Percentiles rank a stretch among this genome's conserved stretches.
Evolutionary conservation across 2,797 vertebrate genomes (phyloP).

Genomic region (Pangasius djambal): DNA sequence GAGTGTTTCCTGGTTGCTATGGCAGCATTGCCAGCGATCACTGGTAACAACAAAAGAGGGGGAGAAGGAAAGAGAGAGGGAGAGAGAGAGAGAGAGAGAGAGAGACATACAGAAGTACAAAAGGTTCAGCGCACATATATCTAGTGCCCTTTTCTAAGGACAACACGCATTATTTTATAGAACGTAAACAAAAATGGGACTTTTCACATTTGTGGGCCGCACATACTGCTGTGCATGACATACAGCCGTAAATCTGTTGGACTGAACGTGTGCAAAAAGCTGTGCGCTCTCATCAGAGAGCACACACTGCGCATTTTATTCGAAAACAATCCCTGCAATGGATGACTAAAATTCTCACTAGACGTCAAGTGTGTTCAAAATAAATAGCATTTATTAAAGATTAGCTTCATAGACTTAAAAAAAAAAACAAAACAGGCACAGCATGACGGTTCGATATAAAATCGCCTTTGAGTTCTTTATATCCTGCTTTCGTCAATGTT

Average conservation of each 20-base stretch:
- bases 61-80: constrained; percentile 49
- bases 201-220: neutral
- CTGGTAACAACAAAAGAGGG: constrained; percentile 75
- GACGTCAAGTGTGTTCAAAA: neutral
- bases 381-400: constrained; percentile 15
- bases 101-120: constrained; percentile 47
- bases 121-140: constrained; percentile 40
- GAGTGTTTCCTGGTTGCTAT: constrained; percentile 84
- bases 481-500: neutral
- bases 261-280: neutral
- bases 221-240: neutral
- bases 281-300: neutral
- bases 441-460: neutral
- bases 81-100: constrained; percentile 52
- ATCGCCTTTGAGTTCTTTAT: neutral
- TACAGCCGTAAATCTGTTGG: neutral
- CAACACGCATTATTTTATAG: neutral
- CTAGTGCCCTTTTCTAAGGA: neutral
- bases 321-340: neutral
- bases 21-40: constrained; percentile 74
- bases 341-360: neutral
- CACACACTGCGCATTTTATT: neutral
- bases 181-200: neutral
- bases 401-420: neutral
- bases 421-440: neutral